phyloP scores from a whole-genome alignment of 2,888 invertebrate species.

The Podotricha telesiphe region DNA sequence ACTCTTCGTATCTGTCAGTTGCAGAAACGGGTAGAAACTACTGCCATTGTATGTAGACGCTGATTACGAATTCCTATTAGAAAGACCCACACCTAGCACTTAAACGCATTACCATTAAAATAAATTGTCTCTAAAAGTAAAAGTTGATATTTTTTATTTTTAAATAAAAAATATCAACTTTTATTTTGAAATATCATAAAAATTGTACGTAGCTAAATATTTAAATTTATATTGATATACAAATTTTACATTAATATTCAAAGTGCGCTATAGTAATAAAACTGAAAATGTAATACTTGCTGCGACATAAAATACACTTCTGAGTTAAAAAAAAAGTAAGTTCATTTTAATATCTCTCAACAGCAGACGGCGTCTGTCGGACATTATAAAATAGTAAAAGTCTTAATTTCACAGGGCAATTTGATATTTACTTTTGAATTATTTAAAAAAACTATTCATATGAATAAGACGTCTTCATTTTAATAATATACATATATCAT shows the following conservation, averaged over 20 bases:
- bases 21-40: slow-evolving; percentile 38
- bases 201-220: neutral
- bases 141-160: slow-evolving; percentile 16
- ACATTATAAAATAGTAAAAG: slow-evolving; percentile 38
- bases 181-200: too few species aligned
- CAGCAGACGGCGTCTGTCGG: slow-evolving; percentile 37
- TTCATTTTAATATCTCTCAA: slow-evolving; percentile 43
- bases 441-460: slow-evolving; percentile 8
- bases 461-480: slow-evolving; percentile 8
- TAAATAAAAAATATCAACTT: neutral
- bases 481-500: too few species aligned
- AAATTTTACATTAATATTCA: slow-evolving; percentile 24
- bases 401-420: slow-evolving; percentile 34
- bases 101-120: slow-evolving; percentile 10
- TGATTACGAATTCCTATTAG: slow-evolving; percentile 32
- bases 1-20: slow-evolving; percentile 49
- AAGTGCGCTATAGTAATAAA: slow-evolving; percentile 27
- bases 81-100: slow-evolving; percentile 7
- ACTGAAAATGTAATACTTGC: slow-evolving; percentile 30
- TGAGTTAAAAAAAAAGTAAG: slow-evolving; percentile 33
- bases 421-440: slow-evolving; percentile 34
- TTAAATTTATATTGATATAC: too few species aligned
- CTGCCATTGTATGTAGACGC: slow-evolving; percentile 40
- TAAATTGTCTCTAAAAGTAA: slow-evolving; percentile 13
- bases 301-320: slow-evolving; percentile 33